Percentiles rank a stretch among this genome's conserved stretches.
These are phyloP conservation scores for Apostichopus japonicus DNA, from an alignment of 35 echinoderm and acorn worm species.

Conservation along the genomic window DNA sequence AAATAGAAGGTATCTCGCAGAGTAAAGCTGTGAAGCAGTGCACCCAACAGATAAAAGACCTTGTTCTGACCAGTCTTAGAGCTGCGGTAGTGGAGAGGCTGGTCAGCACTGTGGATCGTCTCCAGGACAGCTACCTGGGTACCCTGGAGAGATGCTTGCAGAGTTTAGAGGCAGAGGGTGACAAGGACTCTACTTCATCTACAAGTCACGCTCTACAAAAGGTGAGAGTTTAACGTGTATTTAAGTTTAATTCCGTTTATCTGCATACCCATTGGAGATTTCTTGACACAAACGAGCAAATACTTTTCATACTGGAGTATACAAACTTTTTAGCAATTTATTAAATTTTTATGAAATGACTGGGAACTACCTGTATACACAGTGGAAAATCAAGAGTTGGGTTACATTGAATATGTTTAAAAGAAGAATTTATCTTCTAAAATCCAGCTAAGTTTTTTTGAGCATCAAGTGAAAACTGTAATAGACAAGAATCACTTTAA, in stretches of 20 bases:
- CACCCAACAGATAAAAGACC: conserved; percentile 91
- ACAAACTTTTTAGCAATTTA: too few relatives aligned
- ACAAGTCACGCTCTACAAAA: conserved; percentile 82
- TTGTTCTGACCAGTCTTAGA: conserved; percentile 78
- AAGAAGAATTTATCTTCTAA: too few relatives aligned
- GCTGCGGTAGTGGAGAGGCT: conserved; percentile 81
- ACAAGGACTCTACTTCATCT: conserved; percentile 75
- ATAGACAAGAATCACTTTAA: too few relatives aligned
- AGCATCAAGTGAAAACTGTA: too few relatives aligned
- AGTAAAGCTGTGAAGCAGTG: conserved; percentile 90
- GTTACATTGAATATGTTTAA: too few relatives aligned
- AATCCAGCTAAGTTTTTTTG: too few relatives aligned
- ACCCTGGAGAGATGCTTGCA: conserved; percentile 89
- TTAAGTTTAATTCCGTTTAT: background rate
- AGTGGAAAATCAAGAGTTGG: too few relatives aligned
- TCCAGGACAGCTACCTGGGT: conserved; percentile 96
- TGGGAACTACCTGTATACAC: background rate
- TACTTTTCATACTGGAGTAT: too few relatives aligned
- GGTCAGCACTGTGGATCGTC: conserved; percentile 86
- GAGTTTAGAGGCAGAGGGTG: conserved; percentile 85
- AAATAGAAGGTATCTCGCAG: conserved; percentile 69
- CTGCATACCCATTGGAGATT: too few relatives aligned
- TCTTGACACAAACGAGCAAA: too few relatives aligned
- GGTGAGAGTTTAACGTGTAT: conserved; percentile 45
- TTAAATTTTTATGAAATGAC: background rate